phyloP scores from a whole-genome alignment of 2,113 vertebrate genomes.

The Donacobius atricapilla region DNA sequence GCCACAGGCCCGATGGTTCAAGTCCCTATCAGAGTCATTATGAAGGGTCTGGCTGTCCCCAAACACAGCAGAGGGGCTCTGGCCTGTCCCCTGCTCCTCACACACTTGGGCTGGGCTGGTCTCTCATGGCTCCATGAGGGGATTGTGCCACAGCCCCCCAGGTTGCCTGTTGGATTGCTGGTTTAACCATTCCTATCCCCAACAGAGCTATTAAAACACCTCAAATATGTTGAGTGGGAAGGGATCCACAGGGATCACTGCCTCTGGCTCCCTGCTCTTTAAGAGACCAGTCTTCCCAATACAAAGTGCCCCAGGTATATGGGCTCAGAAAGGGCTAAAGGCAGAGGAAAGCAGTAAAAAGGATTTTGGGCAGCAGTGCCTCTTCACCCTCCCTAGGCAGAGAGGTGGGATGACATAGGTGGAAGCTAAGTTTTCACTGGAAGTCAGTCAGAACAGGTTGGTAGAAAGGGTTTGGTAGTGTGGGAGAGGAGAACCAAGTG shows the following conservation, averaged over 20 bases:
- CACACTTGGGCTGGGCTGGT: background rate
- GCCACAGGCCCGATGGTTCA: background rate
- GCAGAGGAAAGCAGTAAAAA: background rate
- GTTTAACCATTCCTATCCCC: background rate
- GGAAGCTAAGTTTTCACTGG: background rate
- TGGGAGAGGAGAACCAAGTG: background rate
- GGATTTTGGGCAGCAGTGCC: background rate
- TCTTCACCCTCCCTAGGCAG: background rate
- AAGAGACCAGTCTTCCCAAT: background rate
- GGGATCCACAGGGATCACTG: background rate
- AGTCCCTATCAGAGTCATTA: accelerated
- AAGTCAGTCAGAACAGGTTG: background rate
- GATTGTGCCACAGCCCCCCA: background rate
- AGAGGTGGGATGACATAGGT: background rate
- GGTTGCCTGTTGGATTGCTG: background rate
- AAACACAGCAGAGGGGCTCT: background rate
- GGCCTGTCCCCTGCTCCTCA: background rate
- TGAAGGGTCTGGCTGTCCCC: background rate
- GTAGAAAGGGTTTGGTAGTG: background rate
- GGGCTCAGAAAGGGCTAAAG: background rate
- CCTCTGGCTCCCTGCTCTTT: background rate
- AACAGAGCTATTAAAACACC: background rate
- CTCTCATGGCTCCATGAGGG: background rate
- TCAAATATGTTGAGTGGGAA: accelerated
- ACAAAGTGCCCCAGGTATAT: accelerated